phyloP scores from a whole-genome alignment of 2,888 invertebrate genomes.

The Hydraecia micacea region DNA sequence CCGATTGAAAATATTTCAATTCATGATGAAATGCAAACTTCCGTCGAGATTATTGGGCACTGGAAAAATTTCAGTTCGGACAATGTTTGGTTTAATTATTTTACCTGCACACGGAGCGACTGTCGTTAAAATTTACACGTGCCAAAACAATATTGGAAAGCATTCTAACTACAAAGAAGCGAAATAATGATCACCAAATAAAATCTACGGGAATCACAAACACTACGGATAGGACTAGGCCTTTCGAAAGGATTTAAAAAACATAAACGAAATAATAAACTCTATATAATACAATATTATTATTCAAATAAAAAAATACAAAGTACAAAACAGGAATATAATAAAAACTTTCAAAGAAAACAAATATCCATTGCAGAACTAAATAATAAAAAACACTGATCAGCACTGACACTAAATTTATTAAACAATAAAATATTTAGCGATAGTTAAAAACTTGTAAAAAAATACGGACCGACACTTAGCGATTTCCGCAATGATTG shows the following conservation, averaged over 20 bases:
- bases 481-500: conserved; percentile 22
- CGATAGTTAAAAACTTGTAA: background rate
- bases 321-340: background rate
- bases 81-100: background rate
- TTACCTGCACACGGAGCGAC: background rate
- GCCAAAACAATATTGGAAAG: background rate
- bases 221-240: background rate
- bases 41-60: background rate
- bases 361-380: background rate
- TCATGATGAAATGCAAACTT: background rate
- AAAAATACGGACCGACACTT: conserved; percentile 1
- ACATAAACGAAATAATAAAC: conserved; percentile 3
- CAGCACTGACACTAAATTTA: conserved; percentile 2
- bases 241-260: background rate
- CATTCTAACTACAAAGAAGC: background rate
- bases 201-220: background rate
- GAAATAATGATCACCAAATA: background rate
- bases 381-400: background rate
- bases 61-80: background rate
- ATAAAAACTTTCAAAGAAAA: background rate
- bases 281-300: background rate
- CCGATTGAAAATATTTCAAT: background rate
- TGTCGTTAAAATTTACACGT: background rate
- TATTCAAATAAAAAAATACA: background rate
- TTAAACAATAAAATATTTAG: background rate